phyloP scores from a whole-genome alignment of 1,140 invertebrate genomes.

The Drosophila nebulosa region DNA sequence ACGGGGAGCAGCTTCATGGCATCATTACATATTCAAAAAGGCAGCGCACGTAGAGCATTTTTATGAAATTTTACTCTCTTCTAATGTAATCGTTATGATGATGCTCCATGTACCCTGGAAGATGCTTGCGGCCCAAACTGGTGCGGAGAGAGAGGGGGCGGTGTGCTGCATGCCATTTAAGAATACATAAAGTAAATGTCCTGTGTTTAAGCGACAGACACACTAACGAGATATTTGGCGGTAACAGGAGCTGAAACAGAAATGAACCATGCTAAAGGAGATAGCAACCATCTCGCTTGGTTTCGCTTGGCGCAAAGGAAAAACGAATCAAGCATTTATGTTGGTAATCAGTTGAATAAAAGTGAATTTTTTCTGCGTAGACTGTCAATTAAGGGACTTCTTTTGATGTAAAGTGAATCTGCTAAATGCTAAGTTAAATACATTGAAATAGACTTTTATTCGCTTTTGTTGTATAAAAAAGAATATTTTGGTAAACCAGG shows the following conservation, averaged over 20 bases:
- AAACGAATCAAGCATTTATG: background rate
- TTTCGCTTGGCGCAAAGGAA: background rate
- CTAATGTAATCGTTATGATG: constrained; percentile 70
- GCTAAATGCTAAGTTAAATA: too few species aligned
- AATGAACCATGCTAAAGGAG: background rate
- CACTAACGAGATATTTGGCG: constrained; percentile 50
- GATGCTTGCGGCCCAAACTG: constrained; percentile 2
- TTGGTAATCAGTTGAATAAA: background rate
- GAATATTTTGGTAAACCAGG: too few species aligned
- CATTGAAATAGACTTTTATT: too few species aligned
- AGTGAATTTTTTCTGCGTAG: background rate
- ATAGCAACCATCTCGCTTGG: too few species aligned
- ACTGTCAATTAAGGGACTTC: background rate
- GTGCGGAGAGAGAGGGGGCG: background rate
- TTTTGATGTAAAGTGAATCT: background rate
- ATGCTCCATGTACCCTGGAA: constrained; percentile 10
- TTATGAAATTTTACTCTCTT: constrained; percentile 73
- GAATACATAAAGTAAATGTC: constrained; percentile 71
- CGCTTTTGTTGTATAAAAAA: too few species aligned
- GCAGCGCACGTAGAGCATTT: constrained; percentile 67
- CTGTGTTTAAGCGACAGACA: constrained; percentile 59
- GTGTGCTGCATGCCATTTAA: constrained; percentile 52
- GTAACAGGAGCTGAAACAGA: background rate
- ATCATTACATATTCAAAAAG: constrained; percentile 75
- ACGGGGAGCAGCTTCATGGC: constrained; percentile 46